Base-by-base conservation (phyloP, 2,888 invertebrate species). In the Volucella inanis region DNA sequence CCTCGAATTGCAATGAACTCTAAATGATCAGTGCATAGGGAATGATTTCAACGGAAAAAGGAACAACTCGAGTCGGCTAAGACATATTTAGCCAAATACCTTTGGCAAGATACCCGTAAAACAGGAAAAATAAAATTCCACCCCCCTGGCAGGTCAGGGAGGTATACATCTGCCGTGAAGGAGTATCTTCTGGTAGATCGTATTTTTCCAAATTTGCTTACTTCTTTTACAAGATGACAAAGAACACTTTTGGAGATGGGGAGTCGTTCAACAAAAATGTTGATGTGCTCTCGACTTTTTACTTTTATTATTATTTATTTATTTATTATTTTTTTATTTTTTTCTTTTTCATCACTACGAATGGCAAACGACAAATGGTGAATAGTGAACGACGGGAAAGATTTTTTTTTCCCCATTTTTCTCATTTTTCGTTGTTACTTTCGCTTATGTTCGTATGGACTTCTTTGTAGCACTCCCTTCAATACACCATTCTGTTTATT, bases 31-130 rank as follows among this genome's bases (percentile, higher is more conserved):
- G 65, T 64, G 71, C 52, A 71, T 52, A 18, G 39, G 43, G 64
- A 57, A 31, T 47, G 39, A 14, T 14, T 61, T 14, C 11, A 43
- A 47, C 59, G 12, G 11, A 8, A 64, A 18, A 54, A 54, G 50
- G 43, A 62, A 45, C 50, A 15, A 68, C 22, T 38, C 31, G 47
- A 45, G 38, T 14, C 3, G 15, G 39, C 47, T 8, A 1, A 9
- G 18, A 43, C 55, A 50, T 65, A 67, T 68, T 64, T 75, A 74
- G 57, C 43, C 54, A 31, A 74, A 74, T 80, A 76, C 80, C 75
- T 71, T 80, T 71, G 61, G 67, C 75, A 67, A 71, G 75, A 67
- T 77, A 77, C 45, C 82, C 71, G 76, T 70, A 50, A 41, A 75
- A 11, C 15, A 9, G 31, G 10, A 18, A 43, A 49, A 55, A 15